Conservation (phyloP, 2,797 vertebrate species). For the Monodelphis domestica region DNA sequence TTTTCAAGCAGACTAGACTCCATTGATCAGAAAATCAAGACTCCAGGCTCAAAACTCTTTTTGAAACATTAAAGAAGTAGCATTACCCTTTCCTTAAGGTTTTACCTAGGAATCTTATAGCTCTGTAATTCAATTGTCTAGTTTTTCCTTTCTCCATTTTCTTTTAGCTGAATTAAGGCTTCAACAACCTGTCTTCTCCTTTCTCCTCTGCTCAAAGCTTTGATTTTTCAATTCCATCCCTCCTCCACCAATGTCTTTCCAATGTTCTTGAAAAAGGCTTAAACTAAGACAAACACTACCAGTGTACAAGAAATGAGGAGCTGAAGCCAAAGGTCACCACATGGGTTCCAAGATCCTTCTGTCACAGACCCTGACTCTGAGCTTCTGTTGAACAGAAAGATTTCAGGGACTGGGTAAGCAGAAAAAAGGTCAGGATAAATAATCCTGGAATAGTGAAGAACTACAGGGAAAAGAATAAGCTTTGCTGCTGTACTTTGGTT, state of each 20-base stretch:
- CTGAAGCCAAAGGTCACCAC: not conserved
- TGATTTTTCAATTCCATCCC: not conserved
- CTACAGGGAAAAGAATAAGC: not conserved
- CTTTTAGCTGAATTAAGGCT: not conserved
- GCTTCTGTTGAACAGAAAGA: not conserved
- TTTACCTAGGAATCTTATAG: not conserved
- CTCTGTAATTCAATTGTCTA: not conserved
- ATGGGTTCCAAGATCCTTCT: not conserved
- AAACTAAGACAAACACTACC: not conserved
- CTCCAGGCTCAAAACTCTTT: not conserved
- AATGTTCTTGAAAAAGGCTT: not conserved
- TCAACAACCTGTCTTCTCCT: not conserved
- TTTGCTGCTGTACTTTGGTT: not conserved
- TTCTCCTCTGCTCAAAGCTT: not conserved
- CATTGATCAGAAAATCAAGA: not conserved
- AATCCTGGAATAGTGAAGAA: not conserved
- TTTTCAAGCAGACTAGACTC: not conserved
- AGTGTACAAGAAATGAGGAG: not conserved
- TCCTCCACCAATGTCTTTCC: conserved; percentile 5
- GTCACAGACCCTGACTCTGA: not conserved
- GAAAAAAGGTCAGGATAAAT: not conserved
- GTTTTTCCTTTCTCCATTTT: not conserved
- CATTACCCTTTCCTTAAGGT: not conserved
- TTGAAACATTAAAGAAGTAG: not conserved
- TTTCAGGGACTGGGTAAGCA: not conserved